Percentiles rank a stretch among this genome's conserved stretches.
Conservation (phyloP, 1,140 invertebrate species). For the Drosophila rufa region DNA sequence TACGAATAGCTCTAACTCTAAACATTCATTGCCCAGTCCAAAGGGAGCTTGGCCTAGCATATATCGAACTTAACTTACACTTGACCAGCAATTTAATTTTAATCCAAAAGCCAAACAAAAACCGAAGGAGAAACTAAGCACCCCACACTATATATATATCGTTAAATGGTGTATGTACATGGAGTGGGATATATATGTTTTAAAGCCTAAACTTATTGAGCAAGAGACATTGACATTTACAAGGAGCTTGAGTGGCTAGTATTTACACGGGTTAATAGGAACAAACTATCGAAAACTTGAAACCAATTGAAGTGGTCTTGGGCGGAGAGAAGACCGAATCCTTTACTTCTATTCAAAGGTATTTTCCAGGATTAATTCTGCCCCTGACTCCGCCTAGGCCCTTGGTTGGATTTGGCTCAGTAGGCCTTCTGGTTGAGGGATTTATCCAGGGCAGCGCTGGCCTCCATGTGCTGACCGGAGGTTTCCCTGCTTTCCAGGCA, state of each 20-base stretch:
- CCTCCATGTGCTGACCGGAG: constrained; percentile 17
- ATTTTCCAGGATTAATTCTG: too few species aligned
- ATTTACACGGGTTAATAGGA: constrained; percentile 71
- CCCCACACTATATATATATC: constrained; percentile 22
- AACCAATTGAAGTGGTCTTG: constrained; percentile 68
- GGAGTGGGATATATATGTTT: constrained; percentile 9
- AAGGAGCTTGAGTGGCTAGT: constrained; percentile 17
- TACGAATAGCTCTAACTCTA: constrained; percentile 29
- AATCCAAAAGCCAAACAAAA: constrained; percentile 52
- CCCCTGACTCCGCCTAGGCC: constrained; percentile 4
- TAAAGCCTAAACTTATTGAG: constrained; percentile 68
- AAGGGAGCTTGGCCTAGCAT: constrained; percentile 17
- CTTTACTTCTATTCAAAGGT: too few species aligned
- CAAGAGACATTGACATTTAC: constrained; percentile 67
- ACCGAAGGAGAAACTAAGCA: constrained; percentile 20
- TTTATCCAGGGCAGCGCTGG: constrained; percentile 32
- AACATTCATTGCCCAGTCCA: constrained; percentile 17
- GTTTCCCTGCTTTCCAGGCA: constrained; percentile 63
- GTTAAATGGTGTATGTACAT: constrained; percentile 42
- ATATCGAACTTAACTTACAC: constrained; percentile 52
- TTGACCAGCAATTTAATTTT: constrained; percentile 74
- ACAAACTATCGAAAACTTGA: constrained; percentile 77
- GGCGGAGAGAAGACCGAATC: constrained; percentile 28
- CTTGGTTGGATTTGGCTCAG: constrained; percentile 42
- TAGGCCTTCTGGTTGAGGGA: constrained; percentile 60